Evolutionary conservation across 2,113 vertebrate genomes (phyloP).

Genomic region (Bubo scandiacus): DNA sequence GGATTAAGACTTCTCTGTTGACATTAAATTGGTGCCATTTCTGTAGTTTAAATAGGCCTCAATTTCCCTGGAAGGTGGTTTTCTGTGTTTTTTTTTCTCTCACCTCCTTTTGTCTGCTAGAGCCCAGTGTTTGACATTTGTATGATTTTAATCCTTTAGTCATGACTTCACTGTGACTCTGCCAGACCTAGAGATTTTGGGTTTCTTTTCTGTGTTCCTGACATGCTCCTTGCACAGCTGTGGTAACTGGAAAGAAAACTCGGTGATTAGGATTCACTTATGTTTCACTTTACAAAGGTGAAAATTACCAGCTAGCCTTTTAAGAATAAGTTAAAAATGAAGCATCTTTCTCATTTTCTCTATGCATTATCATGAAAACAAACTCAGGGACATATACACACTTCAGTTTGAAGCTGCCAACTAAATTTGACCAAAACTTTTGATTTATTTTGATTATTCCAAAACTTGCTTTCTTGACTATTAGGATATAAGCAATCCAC

Average conservation of each 20-base stretch:
- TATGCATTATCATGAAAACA: neutral
- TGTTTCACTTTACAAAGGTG: neutral
- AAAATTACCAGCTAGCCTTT: neutral
- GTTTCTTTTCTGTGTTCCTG: neutral
- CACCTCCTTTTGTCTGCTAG: neutral
- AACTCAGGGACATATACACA: neutral
- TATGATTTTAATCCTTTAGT: neutral
- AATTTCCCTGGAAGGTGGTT: neutral
- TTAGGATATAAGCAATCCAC: neutral
- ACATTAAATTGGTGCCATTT: neutral
- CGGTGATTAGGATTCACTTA: neutral
- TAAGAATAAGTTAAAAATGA: neutral
- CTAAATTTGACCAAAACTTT: neutral
- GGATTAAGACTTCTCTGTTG: neutral
- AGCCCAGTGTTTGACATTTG: neutral
- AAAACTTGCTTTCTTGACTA: neutral
- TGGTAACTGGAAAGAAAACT: neutral
- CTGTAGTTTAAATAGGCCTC: neutral
- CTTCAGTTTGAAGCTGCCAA: neutral
- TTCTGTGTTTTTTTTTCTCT: neutral
- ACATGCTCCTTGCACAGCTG: neutral
- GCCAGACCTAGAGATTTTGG: neutral
- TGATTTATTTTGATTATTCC: neutral
- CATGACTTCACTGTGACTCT: neutral
- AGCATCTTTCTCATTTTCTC: neutral